Base-by-base conservation (phyloP, 2,113 vertebrate genomes). In the Epinephelus fuscoguttatus region DNA sequence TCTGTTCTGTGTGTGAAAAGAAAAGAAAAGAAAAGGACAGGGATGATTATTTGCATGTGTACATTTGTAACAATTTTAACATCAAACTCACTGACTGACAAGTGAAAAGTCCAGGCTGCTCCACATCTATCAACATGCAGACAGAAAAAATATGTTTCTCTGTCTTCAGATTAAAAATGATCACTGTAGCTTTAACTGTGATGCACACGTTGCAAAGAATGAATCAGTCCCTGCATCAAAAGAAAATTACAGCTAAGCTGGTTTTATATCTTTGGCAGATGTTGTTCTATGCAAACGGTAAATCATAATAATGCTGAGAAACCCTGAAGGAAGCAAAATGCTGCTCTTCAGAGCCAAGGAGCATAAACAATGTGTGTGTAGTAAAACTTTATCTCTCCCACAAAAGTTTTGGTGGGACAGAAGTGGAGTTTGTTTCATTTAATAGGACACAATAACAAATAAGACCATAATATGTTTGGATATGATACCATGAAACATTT, bases 311-410 rank as follows among this genome's bases (percentile, higher is more conserved):
- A 75, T 52, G 52, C n/a, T 55, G n/a, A 23, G 15, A 79, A 64
- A 8, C 75, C 53, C 69, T 7, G 27, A 70, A 59, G 64, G 70
- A 67, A 53, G 45, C 40, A 27, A 56, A 81, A 76, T 25, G 13
- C 61, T 70, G 57, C 71, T 59, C 33, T 21, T 45, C 64, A 47
- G 70, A 62, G 81, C 70, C 79, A 85, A 68, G 23, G 40, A 84
- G 42, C 78, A 78, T 86, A 75, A 86, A 82, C n/a, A 21, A 6
- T 30, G 68, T 83, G 30, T 73, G 75, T 19, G 57, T 27, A 66
- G 42, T 87, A 87, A 89, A 89, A 90, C 19, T 83, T 86, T 53
- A 89, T 68, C 67, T 69, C 33, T 63, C 50, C 11, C 3, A 19
- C 40, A 85, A 85, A 81, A 18, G 42, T 64, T 63, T 83, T 79